Evolutionary conservation across 2,797 vertebrate genomes (phyloP).

Genomic region (Peromyscus attwateri): DNA sequence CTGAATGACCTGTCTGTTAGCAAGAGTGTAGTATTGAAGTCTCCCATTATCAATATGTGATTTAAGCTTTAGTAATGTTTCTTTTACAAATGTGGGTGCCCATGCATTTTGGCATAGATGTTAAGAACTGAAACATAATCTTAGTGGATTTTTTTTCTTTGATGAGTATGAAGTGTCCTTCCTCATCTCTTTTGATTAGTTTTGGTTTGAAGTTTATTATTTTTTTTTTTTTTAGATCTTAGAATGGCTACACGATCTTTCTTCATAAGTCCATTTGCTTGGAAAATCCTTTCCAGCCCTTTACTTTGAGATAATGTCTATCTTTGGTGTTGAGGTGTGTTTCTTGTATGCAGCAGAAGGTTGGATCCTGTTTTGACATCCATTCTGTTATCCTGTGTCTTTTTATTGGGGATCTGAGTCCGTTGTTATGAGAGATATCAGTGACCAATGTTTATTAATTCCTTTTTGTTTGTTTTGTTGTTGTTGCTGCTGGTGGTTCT

Average conservation of each 20-base stretch:
- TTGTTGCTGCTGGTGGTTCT: not conserved
- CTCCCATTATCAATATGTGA: not conserved
- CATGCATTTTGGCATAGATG: not conserved
- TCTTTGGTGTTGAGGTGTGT: not conserved
- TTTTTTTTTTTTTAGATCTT: not conserved
- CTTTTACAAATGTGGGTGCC: not conserved
- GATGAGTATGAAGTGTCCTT: not conserved
- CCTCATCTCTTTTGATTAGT: not conserved
- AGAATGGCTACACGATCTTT: not conserved
- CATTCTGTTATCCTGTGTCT: not conserved
- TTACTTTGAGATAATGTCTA: not conserved
- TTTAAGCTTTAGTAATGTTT: not conserved
- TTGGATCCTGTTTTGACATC: not conserved
- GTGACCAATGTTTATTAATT: not conserved
- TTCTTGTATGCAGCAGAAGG: not conserved
- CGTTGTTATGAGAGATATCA: not conserved
- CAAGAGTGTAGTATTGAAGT: not conserved
- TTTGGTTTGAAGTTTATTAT: not conserved
- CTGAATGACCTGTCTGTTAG: not conserved
- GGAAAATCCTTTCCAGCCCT: not conserved
- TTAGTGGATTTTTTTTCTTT: not conserved
- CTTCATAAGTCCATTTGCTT: not conserved
- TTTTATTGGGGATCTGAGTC: not conserved
- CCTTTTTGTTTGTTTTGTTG: not conserved
- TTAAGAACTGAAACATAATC: not conserved